Evolutionary conservation across 2,113 vertebrate genomes (phyloP), one percentile per base, ranked within the genome.

Genomic region (Epinephelus moara): DNA sequence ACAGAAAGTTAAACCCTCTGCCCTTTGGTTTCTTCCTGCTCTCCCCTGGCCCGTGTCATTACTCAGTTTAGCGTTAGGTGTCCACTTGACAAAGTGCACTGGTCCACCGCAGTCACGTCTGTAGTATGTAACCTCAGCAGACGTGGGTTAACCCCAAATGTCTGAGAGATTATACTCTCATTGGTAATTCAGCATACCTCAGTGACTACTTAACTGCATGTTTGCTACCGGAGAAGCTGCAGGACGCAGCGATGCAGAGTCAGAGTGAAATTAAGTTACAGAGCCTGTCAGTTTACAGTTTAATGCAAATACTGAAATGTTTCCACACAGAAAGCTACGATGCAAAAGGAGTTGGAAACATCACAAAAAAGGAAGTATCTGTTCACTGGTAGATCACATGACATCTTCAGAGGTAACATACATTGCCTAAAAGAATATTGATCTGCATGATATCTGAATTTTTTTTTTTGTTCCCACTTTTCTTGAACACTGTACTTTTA

Each of bases 41-140:
- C 90, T 86, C 81, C 45, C 56, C 71, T 33, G 73, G 86, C 87
- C 89, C 84, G 67, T 77, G 64, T 85, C 74, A 86, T 82, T 60
- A 91, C 89, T 90, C 82, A 82, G 79, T 93, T 92, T 93, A 92
- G 47, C 42, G 40, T 70, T 75, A 79, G 84, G 78, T 88, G 81
- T 93, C 81, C 85, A 71, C 81, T 85, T 91, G 85, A 92, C 78
- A 80, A 81, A 86, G 86, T 85, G 78, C 63, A 64, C 69, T 57
- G 42, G 78, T 90, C 79, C 80, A 85, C 85, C 82, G 15, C 86
- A 87, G 76, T 85, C 88, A 80, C 25, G 79, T 83, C 81, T 84
- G 81, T 80, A 78, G 68, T 42, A 70, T 70, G 75, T 89, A 87
- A 86, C 84, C 81, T 91, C 87, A 83, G 88, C 78, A 89, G 85